Conservation (phyloP, 2,888 invertebrate species). For the Caenorhabditis sp. region DNA sequence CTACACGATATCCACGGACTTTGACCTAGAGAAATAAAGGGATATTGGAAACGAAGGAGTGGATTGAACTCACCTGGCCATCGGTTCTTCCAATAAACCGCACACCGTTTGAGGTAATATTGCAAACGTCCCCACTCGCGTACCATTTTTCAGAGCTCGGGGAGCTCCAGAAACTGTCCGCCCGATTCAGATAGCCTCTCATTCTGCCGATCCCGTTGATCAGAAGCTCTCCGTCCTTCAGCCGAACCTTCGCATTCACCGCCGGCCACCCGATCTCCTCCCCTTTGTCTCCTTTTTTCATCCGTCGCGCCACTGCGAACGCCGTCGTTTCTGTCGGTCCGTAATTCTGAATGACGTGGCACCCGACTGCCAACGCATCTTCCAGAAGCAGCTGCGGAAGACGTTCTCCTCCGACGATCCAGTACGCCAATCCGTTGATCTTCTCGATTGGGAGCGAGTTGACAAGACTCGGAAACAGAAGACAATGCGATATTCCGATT, state of each 20-base stretch:
- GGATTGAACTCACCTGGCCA: slow-evolving; percentile 59
- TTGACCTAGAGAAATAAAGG: slow-evolving; percentile 63
- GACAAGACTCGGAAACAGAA: slow-evolving; percentile 68
- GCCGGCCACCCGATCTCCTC: slow-evolving; percentile 68
- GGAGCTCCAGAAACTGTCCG: slow-evolving; percentile 53
- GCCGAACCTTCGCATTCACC: slow-evolving; percentile 47
- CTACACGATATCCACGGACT: slow-evolving; percentile 75
- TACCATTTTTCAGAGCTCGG: slow-evolving; percentile 66
- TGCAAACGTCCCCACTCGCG: slow-evolving; percentile 71
- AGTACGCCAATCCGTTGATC: slow-evolving; percentile 62
- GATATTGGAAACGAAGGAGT: not conserved
- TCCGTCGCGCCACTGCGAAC: slow-evolving; percentile 63
- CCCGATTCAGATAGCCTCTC: slow-evolving; percentile 70
- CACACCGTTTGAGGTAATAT: slow-evolving; percentile 52
- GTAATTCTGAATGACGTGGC: slow-evolving; percentile 72
- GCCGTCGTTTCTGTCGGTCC: slow-evolving; percentile 77
- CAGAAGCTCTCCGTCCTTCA: slow-evolving; percentile 36
- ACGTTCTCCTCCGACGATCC: slow-evolving; percentile 75
- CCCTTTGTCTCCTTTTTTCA: slow-evolving; percentile 64
- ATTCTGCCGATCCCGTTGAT: slow-evolving; percentile 67
- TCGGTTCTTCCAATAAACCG: slow-evolving; percentile 73
- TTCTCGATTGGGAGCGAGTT: slow-evolving; percentile 48
- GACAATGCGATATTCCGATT: slow-evolving; percentile 69
- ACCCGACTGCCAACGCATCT: slow-evolving; percentile 42
- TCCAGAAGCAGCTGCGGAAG: slow-evolving; percentile 62